These are phyloP conservation scores for Platanista minor DNA, from an alignment of 2,113 vertebrate species.

Conservation along the genomic window DNA sequence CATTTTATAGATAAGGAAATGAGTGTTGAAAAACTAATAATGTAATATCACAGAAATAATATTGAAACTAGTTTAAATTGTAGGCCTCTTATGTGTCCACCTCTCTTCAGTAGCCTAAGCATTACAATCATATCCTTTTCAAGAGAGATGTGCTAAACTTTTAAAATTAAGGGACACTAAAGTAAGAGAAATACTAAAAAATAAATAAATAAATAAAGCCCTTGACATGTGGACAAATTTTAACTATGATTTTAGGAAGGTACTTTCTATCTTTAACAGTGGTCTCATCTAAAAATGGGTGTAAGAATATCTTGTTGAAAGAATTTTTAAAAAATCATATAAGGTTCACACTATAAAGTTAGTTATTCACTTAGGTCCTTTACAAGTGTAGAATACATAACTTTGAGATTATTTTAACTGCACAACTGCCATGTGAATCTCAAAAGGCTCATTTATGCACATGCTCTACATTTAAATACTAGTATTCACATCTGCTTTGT, in stretches of 20 bases:
- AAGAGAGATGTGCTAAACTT: neutral
- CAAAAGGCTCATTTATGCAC: neutral
- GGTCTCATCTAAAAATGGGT: neutral
- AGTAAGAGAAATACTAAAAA: neutral
- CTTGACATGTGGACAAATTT: neutral
- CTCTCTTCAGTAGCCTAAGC: neutral
- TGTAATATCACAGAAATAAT: neutral
- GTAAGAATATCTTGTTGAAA: neutral
- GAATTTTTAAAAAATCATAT: neutral
- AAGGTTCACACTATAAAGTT: neutral
- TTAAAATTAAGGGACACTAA: neutral
- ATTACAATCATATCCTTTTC: neutral
- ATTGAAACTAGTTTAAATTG: neutral
- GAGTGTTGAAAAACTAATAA: neutral
- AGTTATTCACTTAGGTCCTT: neutral
- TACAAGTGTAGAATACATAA: neutral
- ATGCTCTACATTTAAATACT: neutral
- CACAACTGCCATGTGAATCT: neutral
- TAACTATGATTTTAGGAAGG: neutral
- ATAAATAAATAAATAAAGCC: neutral
- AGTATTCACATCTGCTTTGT: neutral
- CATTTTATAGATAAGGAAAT: neutral
- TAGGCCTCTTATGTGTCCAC: neutral
- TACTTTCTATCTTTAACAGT: neutral
- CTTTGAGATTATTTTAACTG: neutral